Percentiles rank a stretch among this genome's conserved stretches.
phyloP scores from a whole-genome alignment of 2,113 vertebrate species.

The Oostethus manadensis region DNA sequence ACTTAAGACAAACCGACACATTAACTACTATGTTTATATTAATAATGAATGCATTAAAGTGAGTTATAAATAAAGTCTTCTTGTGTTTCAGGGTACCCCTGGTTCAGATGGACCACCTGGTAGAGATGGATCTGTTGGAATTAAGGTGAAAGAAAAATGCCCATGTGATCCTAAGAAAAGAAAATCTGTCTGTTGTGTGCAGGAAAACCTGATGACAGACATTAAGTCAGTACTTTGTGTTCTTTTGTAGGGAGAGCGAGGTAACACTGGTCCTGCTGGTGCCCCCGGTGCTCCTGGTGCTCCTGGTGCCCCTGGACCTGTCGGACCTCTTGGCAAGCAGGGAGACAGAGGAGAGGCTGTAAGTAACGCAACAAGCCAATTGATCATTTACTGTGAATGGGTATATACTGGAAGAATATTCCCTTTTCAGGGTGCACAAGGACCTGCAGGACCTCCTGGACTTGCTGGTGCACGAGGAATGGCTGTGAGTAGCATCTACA shows the following conservation, averaged over 20 bases:
- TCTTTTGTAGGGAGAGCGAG: conserved; percentile 84
- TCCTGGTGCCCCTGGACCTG: conserved; percentile 84
- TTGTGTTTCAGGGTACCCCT: conserved; percentile 78
- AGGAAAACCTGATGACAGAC: not conserved
- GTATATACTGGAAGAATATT: not conserved
- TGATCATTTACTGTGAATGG: no score
- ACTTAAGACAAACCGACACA: not conserved
- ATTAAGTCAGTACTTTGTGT: conserved; percentile 11
- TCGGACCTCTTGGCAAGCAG: conserved; percentile 93
- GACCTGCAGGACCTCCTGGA: conserved; percentile 87
- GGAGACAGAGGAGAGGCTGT: conserved; percentile 95
- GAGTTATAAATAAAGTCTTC: not conserved
- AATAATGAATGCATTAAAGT: not conserved
- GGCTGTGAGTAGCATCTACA: conserved; percentile 75
- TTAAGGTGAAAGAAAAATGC: conserved; percentile 76
- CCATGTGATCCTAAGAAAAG: not conserved
- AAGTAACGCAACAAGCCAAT: conserved; percentile 53
- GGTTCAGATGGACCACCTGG: conserved; percentile 92
- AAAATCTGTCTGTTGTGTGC: not conserved
- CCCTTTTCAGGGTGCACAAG: conserved; percentile 83
- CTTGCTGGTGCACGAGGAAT: conserved; percentile 88
- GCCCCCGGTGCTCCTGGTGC: conserved; percentile 85
- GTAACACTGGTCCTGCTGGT: conserved; percentile 84
- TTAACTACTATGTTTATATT: not conserved
- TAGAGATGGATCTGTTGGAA: conserved; percentile 83